These are phyloP conservation scores for Orthosia cruda DNA, from an alignment of 2,888 invertebrate genomes.

Conservation along the genomic window DNA sequence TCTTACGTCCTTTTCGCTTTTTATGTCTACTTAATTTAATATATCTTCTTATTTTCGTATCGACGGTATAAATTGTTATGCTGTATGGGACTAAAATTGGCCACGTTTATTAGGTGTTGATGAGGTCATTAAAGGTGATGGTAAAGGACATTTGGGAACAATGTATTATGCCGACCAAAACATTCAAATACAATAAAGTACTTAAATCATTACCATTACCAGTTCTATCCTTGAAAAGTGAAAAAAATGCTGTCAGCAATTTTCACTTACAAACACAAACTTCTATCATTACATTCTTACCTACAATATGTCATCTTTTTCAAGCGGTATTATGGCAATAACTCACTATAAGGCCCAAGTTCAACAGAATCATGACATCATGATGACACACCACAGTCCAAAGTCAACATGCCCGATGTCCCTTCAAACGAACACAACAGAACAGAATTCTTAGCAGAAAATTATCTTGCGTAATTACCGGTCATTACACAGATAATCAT, in stretches of 20 bases:
- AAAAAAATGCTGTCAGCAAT: not conserved
- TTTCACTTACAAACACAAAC: not conserved
- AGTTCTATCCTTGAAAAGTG: too few relatives aligned
- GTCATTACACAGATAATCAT: conserved; percentile 30
- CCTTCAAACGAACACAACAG: not conserved
- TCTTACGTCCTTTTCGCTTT: not conserved
- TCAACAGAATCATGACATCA: conserved; percentile 20
- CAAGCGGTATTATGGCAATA: conserved; percentile 3
- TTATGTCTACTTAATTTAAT: not conserved
- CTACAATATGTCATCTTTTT: not conserved
- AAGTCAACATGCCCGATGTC: conserved; percentile 5
- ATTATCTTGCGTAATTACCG: not conserved
- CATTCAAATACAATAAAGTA: too few relatives aligned
- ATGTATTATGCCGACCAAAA: too few relatives aligned
- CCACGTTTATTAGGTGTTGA: too few relatives aligned
- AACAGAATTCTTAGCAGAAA: not conserved
- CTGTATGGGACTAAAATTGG: too few relatives aligned
- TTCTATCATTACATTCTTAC: not conserved
- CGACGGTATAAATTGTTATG: too few relatives aligned
- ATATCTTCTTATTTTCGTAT: not conserved
- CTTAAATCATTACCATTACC: too few relatives aligned
- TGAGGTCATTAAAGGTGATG: too few relatives aligned
- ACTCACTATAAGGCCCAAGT: not conserved
- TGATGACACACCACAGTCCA: conserved; percentile 10
- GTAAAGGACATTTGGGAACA: too few relatives aligned